A percentile compares a stretch with the other conserved stretches of the same genome.
These are phyloP conservation scores for Phalera bucephala DNA, from an alignment of 2,888 invertebrate genomes.

Conservation along the genomic window DNA sequence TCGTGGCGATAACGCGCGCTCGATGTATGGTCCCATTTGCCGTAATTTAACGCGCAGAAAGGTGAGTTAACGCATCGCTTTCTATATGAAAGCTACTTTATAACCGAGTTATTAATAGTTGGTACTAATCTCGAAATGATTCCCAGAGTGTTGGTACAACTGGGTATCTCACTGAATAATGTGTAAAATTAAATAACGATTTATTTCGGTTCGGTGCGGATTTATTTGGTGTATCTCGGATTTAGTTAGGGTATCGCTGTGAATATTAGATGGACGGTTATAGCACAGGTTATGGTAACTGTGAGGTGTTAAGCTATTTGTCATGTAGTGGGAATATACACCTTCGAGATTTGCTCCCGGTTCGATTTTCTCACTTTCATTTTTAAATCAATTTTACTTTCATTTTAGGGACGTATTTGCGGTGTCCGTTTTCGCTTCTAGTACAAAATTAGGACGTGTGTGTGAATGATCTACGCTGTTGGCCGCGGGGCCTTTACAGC, in stretches of 20 bases:
- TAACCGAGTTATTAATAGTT: conserved; percentile 31
- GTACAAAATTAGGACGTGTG: too few relatives aligned
- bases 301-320: too few relatives aligned
- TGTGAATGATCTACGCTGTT: too few relatives aligned
- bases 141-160: conserved; percentile 13
- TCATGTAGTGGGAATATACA: too few relatives aligned
- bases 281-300: too few relatives aligned
- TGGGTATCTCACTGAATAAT: conserved; percentile 28
- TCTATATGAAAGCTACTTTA: conserved; percentile 36
- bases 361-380: too few relatives aligned
- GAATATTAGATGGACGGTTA: too few relatives aligned
- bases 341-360: too few relatives aligned
- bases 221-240: background rate
- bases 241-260: background rate
- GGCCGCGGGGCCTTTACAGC: too few relatives aligned
- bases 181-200: conserved; percentile 23
- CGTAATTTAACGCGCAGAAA: conserved; percentile 38
- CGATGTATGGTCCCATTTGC: conserved; percentile 44
- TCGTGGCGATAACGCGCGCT: conserved; percentile 33
- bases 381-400: too few relatives aligned
- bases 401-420: too few relatives aligned
- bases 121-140: conserved; percentile 27
- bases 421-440: too few relatives aligned
- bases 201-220: conserved; percentile 15
- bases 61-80: conserved; percentile 34